Evolutionary conservation across 2,888 invertebrate genomes (phyloP), one percentile per base, ranked within the genome.

Genomic region (Caenorhabditis zanzibari): DNA sequence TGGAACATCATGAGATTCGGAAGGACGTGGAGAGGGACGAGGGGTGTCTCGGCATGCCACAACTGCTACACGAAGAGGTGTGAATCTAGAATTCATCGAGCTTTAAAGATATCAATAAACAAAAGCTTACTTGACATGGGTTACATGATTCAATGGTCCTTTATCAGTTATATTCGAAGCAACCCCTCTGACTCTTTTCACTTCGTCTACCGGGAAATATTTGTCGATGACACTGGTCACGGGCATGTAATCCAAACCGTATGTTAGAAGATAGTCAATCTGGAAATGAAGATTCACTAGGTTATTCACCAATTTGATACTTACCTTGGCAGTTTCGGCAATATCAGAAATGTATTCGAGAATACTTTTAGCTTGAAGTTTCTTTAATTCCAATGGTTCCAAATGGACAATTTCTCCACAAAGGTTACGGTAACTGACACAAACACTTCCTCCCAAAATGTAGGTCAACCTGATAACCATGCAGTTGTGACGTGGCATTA

Each of bases 301-400:
- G 1, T 38, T 19, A n/a, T 44, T 14, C 14, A 14, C 16, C 41
- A 28, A 24, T 69, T 19, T 44, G 32, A 61, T 26, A 32, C 66
- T 19, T 26, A 90, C 89, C 80, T 91, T 90, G 56, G 91, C 90
- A 2, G 91, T 89, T 28, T 86, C 85, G 5, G 91, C 91, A 68
- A 92, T 91, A 69, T 92, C 92, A 1, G 89, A 72, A 66, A 92
- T 63, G 63, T 92, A 92, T 64, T 92, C 92, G 47, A 85, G 80
- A 16, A 92, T 82, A 68, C 90, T 90, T 68, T 92, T 92, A 7
- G 90, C 86, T 80, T 92, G 92, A 63, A 92, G 83, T 44, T 88
- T 90, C 76, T 92, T 92, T 75, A 91, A 59, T 35, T 92, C 92
- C 26, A 92, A 77, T 61, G 92, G 92, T 77, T 92, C 92, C 80